phyloP scores from a whole-genome alignment of 2,888 invertebrate genomes.

The Mechanitis mazaeus region DNA sequence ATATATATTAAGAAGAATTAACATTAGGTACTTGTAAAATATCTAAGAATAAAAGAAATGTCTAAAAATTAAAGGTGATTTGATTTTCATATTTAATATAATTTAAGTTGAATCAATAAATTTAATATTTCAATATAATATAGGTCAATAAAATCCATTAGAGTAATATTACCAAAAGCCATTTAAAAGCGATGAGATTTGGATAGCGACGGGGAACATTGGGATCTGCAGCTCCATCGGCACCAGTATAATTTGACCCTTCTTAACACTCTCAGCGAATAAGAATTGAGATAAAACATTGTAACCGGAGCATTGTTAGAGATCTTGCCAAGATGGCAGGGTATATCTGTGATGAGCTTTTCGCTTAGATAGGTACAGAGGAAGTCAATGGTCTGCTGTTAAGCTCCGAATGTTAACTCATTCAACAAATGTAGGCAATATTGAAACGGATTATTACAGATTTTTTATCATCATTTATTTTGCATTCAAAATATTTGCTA shows the following conservation, averaged over 20 bases:
- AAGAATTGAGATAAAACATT: slow-evolving; percentile 26
- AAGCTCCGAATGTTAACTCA: slow-evolving; percentile 55
- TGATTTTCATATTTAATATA: too few relatives aligned
- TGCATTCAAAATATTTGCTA: neutral
- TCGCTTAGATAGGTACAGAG: slow-evolving; percentile 43
- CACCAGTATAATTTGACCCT: slow-evolving; percentile 46
- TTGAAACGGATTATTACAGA: slow-evolving; percentile 6
- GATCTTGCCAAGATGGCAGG: slow-evolving; percentile 44
- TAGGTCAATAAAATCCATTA: slow-evolving; percentile 54
- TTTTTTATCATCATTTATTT: neutral
- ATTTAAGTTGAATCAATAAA: too few relatives aligned
- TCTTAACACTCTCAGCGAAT: slow-evolving; percentile 30
- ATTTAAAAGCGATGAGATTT: slow-evolving; percentile 69
- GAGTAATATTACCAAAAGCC: slow-evolving; percentile 48
- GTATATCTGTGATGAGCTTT: slow-evolving; percentile 59
- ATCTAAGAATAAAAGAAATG: too few relatives aligned
- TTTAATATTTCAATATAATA: neutral
- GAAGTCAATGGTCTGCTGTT: slow-evolving; percentile 60
- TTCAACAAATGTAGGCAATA: slow-evolving; percentile 38
- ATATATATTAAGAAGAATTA: too few relatives aligned
- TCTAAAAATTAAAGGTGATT: too few relatives aligned
- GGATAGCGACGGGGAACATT: slow-evolving; percentile 54
- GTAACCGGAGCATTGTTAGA: slow-evolving; percentile 30
- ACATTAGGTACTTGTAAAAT: too few relatives aligned
- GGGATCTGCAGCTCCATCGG: slow-evolving; percentile 45